Evolutionary conservation across 2,797 vertebrate genomes (phyloP).

Genomic region (Ciconia nigra): DNA sequence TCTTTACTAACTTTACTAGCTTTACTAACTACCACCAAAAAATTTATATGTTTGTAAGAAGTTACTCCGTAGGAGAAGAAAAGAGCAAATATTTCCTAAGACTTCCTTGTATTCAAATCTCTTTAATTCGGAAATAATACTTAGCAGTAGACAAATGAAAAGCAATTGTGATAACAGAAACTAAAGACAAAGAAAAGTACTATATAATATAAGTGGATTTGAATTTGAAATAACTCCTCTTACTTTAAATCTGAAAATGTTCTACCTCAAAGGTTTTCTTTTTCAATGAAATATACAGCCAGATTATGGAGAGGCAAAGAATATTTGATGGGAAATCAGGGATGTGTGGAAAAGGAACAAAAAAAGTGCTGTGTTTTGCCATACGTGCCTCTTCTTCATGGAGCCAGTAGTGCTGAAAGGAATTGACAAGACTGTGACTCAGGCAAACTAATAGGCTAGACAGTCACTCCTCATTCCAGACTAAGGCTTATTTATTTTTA

Average conservation of each 20-base stretch:
- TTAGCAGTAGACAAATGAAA: background rate
- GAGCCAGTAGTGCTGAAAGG: background rate
- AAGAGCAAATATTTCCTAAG: background rate
- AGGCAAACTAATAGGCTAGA: background rate
- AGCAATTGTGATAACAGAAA: background rate
- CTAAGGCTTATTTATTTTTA: background rate
- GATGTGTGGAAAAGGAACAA: background rate
- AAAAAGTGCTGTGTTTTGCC: background rate
- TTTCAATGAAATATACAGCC: background rate
- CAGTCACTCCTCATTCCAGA: background rate
- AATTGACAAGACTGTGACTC: background rate
- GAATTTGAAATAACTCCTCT: background rate
- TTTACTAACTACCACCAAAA: background rate
- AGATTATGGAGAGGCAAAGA: background rate
- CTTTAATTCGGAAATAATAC: background rate
- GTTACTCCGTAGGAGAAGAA: background rate
- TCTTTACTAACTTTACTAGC: background rate
- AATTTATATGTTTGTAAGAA: background rate
- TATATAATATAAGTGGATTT: background rate
- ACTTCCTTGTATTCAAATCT: background rate
- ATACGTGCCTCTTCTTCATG: background rate
- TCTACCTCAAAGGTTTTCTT: background rate
- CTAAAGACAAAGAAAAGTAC: background rate
- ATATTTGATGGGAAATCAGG: background rate
- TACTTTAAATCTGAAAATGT: slow-evolving; percentile 2